Base-by-base conservation (phyloP, 2,797 vertebrate species). In the Cirrhinus mrigala region DNA sequence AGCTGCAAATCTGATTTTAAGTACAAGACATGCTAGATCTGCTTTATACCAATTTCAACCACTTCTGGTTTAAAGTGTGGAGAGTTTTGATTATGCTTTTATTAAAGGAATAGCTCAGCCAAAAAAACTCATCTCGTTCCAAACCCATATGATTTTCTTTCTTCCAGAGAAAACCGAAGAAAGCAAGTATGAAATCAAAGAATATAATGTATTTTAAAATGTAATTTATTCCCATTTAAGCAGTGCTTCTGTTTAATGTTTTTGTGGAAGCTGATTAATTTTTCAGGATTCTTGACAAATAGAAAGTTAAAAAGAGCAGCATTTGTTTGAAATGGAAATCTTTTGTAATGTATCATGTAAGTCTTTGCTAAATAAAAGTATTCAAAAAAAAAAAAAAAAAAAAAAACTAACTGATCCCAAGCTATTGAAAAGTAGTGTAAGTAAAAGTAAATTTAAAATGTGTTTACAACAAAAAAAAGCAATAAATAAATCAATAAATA, bases 81-180 rank as follows among this genome's bases (percentile, higher is more conserved):
- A 71, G 50, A 56, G 52, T 71, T 56, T 81, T 27, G 16, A 24
- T 68, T 37, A 20, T 46, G 68, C 52, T 71, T 46, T 82, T 82
- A 58, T 46, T 58, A 18, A 58, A 71, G 33, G 50, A 68, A 18
- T 20, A 46, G 29, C 64, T 79, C 58, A 48, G 2, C 20, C 27
- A 69, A 54, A 18, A 64, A 48, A 29, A 40, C 0, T 16, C 11
- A 37, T 52, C 46, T 3, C 3, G 16, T 54, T 40, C 4, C 24
- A 64, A 64, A 79, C 16, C 58, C 18, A 40, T 29, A 60, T 40
- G 54, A 60, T n/a, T 44, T 44, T 60, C 54, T 16, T 29, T 29
- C 18, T 20, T 79, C 40, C 22, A 7, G 44, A 22, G 50, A 56
- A 33, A 15, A 22, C 18, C 1, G 29, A 20, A 75, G 9, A 29